Conservation (phyloP, 2,113 vertebrate species). For the Oophaga pumilio region DNA sequence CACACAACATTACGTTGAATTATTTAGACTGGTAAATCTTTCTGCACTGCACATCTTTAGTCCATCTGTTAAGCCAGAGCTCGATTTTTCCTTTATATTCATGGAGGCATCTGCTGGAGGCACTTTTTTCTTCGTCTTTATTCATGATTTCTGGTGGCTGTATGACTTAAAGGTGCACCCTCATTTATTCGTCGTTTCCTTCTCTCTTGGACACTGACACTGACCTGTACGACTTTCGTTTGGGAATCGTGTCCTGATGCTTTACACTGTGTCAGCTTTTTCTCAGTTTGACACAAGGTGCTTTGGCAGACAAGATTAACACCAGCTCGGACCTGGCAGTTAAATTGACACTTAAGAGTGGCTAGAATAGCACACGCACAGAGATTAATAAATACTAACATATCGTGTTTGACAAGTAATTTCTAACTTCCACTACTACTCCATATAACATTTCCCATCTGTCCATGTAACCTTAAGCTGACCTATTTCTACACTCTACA, state of each 20-base stretch:
- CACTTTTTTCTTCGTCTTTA: slow-evolving; percentile 70
- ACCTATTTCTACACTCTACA: not conserved
- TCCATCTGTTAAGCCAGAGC: slow-evolving; percentile 80
- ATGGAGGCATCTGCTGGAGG: slow-evolving; percentile 77
- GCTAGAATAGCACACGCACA: slow-evolving; percentile 46
- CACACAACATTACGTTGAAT: slow-evolving; percentile 79
- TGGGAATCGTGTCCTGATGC: slow-evolving; percentile 31
- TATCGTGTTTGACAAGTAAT: slow-evolving; percentile 34
- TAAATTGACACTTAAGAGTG: slow-evolving; percentile 50
- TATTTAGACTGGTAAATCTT: slow-evolving; percentile 81
- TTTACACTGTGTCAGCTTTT: slow-evolving; percentile 46
- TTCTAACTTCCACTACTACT: slow-evolving; percentile 34
- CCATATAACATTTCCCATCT: slow-evolving; percentile 27
- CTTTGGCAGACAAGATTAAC: slow-evolving; percentile 51
- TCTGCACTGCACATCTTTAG: slow-evolving; percentile 80
- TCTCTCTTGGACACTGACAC: not conserved
- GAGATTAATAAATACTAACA: slow-evolving; percentile 52
- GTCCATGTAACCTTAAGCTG: slow-evolving; percentile 16
- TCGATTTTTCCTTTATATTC: slow-evolving; percentile 78
- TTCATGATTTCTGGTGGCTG: slow-evolving; percentile 75
- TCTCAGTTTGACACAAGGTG: slow-evolving; percentile 51
- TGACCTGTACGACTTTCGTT: slow-evolving; percentile 22
- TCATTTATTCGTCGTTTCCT: slow-evolving; percentile 27
- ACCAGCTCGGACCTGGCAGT: slow-evolving; percentile 47
- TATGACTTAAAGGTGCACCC: slow-evolving; percentile 42